Evolutionary conservation across 2,888 invertebrate species (phyloP), one percentile per base, ranked within the genome.

Genomic region (Zelleria hepariella): DNA sequence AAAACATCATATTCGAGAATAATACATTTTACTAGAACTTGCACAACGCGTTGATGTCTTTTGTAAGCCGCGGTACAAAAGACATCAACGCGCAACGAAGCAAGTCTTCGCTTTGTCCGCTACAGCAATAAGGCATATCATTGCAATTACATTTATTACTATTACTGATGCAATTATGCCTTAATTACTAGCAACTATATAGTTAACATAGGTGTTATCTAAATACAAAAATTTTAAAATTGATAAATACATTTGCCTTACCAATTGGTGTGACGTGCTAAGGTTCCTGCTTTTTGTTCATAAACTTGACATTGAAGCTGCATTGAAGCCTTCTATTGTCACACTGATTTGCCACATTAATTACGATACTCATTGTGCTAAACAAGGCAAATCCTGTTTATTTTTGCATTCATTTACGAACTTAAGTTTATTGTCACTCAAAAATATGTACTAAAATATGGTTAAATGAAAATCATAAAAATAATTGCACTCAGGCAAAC

Each of bases 301-400:
- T 63, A 62, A 65, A 68, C 68, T 73, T 71, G 71, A 71, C 72
- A 74, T 71, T 71, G 73, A 71, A 63, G 69, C 68, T 68, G 68
- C 71, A 70, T 65, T 66, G 73, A 74, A 74, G 20, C 21, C 32
- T 32, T 32, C 32, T 18, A 21, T 21, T 49, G 49, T 18, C 18
- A 7, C 49, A 20, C 20, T 71, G 76, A 77, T 74, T 74, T 78
- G 70, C 71, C 74, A 68, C 65, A 63, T 72, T 70, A 69, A 70
- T 69, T 67, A 69, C 65, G 66, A 66, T 62, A 67, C 71, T 67
- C 74, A 79, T 77, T 76, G 72, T 68, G 70, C 71, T n/a, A 15
- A 53, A 24, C 10, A 24, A 20, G 23, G 69, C 70, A 72, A 75
- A 80, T 80, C 82, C 78, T 80, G 81, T 79, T 85, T 66, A 67